These are phyloP conservation scores for Cairina moschata DNA, from an alignment of 2,113 vertebrate genomes.

Conservation along the genomic window DNA sequence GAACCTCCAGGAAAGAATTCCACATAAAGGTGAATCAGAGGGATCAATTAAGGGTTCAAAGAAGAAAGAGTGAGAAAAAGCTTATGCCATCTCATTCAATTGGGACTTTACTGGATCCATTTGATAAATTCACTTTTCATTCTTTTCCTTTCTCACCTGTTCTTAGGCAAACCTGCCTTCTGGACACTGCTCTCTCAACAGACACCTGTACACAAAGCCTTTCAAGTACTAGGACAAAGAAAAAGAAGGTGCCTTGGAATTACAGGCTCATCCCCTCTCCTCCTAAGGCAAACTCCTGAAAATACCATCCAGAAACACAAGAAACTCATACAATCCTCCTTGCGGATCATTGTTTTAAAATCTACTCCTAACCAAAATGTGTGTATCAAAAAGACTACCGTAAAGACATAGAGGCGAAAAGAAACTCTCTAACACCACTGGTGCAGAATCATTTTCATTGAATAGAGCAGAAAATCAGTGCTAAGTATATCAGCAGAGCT, in stretches of 20 bases:
- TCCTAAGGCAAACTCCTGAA: not conserved
- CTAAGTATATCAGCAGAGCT: not conserved
- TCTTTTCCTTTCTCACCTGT: not conserved
- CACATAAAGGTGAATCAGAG: not conserved
- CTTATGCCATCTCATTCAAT: not conserved
- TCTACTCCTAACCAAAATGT: not conserved
- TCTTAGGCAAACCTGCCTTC: not conserved
- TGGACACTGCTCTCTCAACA: not conserved
- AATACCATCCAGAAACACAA: not conserved
- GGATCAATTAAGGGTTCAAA: not conserved
- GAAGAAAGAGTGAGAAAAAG: not conserved
- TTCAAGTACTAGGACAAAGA: not conserved
- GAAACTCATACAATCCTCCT: not conserved
- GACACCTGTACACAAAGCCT: not conserved
- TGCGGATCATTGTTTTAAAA: not conserved
- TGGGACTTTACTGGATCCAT: not conserved
- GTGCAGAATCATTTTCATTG: not conserved
- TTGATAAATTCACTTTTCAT: not conserved
- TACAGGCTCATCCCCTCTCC: not conserved
- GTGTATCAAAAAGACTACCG: not conserved
- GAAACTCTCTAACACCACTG: not conserved
- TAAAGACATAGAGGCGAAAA: not conserved
- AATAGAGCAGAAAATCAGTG: not conserved
- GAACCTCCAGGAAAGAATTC: not conserved
- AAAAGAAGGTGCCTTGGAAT: not conserved